These are phyloP conservation scores for Danaus melanippus DNA, from an alignment of 1,140 invertebrate genomes.

Conservation along the genomic window DNA sequence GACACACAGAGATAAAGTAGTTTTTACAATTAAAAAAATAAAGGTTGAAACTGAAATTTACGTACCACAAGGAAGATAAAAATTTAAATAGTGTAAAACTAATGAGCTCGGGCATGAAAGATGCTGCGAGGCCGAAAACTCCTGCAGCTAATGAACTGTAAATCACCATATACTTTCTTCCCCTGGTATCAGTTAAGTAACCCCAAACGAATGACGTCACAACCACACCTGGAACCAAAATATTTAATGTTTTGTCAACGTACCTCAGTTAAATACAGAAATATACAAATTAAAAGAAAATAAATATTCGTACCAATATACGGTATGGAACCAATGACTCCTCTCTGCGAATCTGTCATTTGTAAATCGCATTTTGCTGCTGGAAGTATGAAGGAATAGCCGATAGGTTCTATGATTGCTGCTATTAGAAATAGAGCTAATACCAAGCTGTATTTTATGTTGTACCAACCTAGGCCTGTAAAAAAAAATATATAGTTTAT, in stretches of 20 bases:
- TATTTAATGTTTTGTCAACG: background rate
- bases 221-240: slow-evolving; percentile 42
- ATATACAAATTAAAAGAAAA: slow-evolving; percentile 4
- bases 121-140: slow-evolving; percentile 30
- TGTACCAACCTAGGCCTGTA: slow-evolving; percentile 54
- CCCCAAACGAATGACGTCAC: slow-evolving; percentile 59
- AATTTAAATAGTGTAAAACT: slow-evolving; percentile 48
- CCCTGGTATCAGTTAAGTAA: slow-evolving; percentile 50
- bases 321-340: slow-evolving; percentile 51
- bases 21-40: no score
- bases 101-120: slow-evolving; percentile 52
- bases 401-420: slow-evolving; percentile 47
- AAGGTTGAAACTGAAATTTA: no score
- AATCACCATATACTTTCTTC: slow-evolving; percentile 44
- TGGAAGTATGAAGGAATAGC: slow-evolving; percentile 52
- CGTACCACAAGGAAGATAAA: slow-evolving; percentile 47
- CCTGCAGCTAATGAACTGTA: slow-evolving; percentile 38
- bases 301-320: slow-evolving; percentile 44
- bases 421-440: slow-evolving; percentile 51
- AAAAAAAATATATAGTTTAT: slow-evolving; percentile 4
- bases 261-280: background rate
- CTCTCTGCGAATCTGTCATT: slow-evolving; percentile 47
- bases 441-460: slow-evolving; percentile 42
- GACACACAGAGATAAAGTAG: no score
- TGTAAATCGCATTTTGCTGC: slow-evolving; percentile 50